phyloP scores from a whole-genome alignment of 1,140 invertebrate species.

The Dendrolimus punctatus region DNA sequence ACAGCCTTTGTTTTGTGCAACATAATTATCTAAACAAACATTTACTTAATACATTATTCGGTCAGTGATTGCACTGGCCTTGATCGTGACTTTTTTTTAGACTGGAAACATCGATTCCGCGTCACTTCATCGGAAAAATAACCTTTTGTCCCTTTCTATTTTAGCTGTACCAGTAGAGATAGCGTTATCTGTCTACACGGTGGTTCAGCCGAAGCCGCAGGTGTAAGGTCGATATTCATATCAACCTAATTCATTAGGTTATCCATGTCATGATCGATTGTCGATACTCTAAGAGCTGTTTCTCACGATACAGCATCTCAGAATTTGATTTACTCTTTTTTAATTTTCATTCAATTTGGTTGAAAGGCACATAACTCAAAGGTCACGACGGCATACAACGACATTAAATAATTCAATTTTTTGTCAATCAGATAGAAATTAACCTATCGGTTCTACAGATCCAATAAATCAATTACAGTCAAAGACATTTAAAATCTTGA shows the following conservation, averaged over 20 bases:
- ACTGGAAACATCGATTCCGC: neutral
- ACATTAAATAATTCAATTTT: too few species aligned
- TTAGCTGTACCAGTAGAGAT: neutral
- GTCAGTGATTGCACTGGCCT: conserved; percentile 29
- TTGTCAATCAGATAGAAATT: too few species aligned
- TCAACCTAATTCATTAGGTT: too few species aligned
- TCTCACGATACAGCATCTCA: too few species aligned
- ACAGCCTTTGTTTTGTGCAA: neutral
- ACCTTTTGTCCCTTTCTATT: neutral
- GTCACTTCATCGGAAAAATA: neutral
- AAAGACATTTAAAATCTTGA: too few species aligned
- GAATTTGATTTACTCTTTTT: too few species aligned
- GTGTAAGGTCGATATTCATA: conserved; percentile 24
- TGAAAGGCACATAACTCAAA: too few species aligned
- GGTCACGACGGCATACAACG: too few species aligned
- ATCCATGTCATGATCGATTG: conserved; percentile 16
- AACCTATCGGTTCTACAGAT: too few species aligned
- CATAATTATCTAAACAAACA: conserved; percentile 3
- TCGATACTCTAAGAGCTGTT: neutral
- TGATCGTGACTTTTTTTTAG: conserved; percentile 23
- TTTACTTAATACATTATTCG: conserved; percentile 20
- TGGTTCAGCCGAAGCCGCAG: conserved; percentile 8
- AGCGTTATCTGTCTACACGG: neutral
- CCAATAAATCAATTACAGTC: too few species aligned
- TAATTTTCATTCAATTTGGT: too few species aligned